Base-by-base conservation (phyloP, 2,888 invertebrate species). In the Diarsia dahlii region DNA sequence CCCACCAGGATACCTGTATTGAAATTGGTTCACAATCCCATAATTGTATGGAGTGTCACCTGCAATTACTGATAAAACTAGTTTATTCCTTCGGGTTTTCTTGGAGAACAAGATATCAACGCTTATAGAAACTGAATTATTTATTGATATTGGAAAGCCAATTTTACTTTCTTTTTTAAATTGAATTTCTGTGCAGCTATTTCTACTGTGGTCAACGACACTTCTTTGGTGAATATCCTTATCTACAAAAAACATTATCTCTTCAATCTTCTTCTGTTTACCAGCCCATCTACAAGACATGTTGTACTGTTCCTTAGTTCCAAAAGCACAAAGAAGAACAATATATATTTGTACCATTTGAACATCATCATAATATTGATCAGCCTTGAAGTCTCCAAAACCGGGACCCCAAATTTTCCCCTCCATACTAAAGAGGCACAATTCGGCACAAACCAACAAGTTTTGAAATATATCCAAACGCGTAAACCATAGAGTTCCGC, bases 1-100 rank as follows among this genome's bases (percentile, higher is more conserved):
- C 87, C 88, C 87, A 88, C 86, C 56, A 74, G 67, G 72, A 46
- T 78, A 78, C 82, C 78, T 78, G 78, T 73, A 84, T 82, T 72
- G 70, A 68, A 78, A 82, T 83, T 71, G 72, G 85, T 65, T 60
- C 73, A 84, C 81, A 82, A 72, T 82, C 82, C 78, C 71, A 75
- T 84, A 75, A 82, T 83, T 77, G 82, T 82, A 54, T 52, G 46
- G 39, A 56, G 74, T 85, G 82, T 85, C 83, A 85, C 63, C 78
- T 46, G 72, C 54, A 71, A 82, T 75, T 73, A 78, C 34, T 63
- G 74, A 70, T 77, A 56, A 28, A 78, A 54, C 70, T 73, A 28
- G 74, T 78, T 82, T 76, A 52, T 84, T 71, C 52, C 81, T 62
- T 63, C 65, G 58, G 65, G 84, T 71, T 84, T 84, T 75, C 74